Evolutionary conservation across 2,113 vertebrate species (phyloP).

Genomic region (Eulemur macaco): DNA sequence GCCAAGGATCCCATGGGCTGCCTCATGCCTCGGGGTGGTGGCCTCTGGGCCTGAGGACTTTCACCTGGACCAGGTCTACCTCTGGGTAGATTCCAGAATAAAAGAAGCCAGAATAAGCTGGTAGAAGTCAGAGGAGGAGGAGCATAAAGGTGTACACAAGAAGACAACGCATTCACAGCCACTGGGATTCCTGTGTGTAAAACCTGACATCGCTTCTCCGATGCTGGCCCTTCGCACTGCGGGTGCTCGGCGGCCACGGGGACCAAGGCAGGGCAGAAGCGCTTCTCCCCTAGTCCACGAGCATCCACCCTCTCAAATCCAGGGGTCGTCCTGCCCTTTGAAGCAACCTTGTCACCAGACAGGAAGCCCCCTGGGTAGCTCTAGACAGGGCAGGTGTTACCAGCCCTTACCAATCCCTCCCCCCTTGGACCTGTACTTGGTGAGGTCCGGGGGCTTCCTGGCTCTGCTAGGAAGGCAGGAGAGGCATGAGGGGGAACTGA

Average conservation of each 20-base stretch:
- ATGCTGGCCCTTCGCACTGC: accelerated
- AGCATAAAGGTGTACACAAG: too few relatives aligned
- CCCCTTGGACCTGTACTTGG: background rate
- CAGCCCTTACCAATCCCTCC: background rate
- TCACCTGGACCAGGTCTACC: background rate
- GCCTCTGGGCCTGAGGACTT: background rate
- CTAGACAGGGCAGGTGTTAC: background rate
- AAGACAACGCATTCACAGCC: accelerated
- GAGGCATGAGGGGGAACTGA: background rate
- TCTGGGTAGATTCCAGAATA: background rate
- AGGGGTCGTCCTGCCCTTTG: accelerated
- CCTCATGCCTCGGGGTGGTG: background rate
- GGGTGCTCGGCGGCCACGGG: background rate
- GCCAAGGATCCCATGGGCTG: background rate
- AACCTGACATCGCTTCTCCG: background rate
- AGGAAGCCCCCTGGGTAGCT: background rate
- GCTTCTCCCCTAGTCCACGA: background rate
- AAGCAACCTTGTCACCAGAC: background rate
- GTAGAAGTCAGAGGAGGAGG: background rate
- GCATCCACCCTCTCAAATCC: background rate
- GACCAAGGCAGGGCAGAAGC: background rate
- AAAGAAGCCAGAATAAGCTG: background rate
- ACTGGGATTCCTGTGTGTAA: accelerated
- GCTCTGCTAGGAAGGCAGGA: background rate
- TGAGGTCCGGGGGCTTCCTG: background rate